Percentiles rank a stretch among this genome's conserved stretches.
Conservation (phyloP, 92 coral and sea anemone genomes). For the Epizoanthus ramosus region DNA sequence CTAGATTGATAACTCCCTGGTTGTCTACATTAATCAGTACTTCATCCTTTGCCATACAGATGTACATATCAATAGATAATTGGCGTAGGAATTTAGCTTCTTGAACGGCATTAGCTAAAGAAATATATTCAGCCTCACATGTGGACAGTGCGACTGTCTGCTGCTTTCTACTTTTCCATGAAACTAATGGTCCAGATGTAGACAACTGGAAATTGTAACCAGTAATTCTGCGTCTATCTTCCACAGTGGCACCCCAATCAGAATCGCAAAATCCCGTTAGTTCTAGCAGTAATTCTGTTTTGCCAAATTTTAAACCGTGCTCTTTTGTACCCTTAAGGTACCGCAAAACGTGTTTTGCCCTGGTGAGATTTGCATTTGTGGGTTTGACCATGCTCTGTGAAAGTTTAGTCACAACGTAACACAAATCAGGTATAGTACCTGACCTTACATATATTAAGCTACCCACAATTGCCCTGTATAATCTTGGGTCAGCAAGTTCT, state of each 20-base stretch:
- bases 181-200: constrained; percentile 37
- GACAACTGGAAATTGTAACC: constrained; percentile 41
- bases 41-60: neutral
- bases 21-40: constrained; percentile 6
- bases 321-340: constrained; percentile 42
- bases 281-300: neutral
- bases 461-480: constrained; percentile 57
- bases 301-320: constrained; percentile 34
- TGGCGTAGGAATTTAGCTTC: constrained; percentile 36
- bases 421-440: constrained; percentile 52
- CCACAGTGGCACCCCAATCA: constrained; percentile 42
- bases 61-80: constrained; percentile 3
- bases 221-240: constrained; percentile 39
- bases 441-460: constrained; percentile 55
- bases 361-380: constrained; percentile 25
- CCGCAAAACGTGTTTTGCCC: constrained; percentile 53
- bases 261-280: constrained; percentile 47
- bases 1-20: constrained; percentile 46
- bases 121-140: constrained; percentile 46
- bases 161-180: constrained; percentile 48
- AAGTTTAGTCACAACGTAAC: constrained; percentile 41
- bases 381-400: constrained; percentile 55
- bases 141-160: constrained; percentile 48
- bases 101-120: too few species aligned
- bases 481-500: constrained; percentile 26